phyloP scores from a whole-genome alignment of 2,888 invertebrate species.

The Caenorhabditis sp. region DNA sequence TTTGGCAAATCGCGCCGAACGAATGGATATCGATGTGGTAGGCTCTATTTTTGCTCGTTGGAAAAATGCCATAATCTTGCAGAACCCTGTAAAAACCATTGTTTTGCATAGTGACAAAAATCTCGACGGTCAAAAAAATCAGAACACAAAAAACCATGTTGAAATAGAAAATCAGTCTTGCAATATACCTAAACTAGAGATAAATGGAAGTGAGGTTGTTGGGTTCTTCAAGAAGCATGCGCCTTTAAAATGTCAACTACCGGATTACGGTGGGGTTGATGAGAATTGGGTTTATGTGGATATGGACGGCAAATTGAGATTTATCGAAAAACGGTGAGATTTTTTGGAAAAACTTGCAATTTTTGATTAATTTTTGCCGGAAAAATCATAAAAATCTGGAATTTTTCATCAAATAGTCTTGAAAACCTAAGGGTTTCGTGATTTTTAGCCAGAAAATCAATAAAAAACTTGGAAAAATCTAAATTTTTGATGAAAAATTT shows the following conservation, averaged over 20 bases:
- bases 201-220: constrained; percentile 60
- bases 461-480: too few species aligned
- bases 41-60: background rate
- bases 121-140: background rate
- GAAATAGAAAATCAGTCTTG: constrained; percentile 43
- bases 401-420: too few species aligned
- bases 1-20: constrained; percentile 3
- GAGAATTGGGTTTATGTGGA: constrained; percentile 62
- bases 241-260: constrained; percentile 52
- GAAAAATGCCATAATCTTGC: background rate
- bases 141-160: background rate
- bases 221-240: constrained; percentile 52
- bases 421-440: too few species aligned
- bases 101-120: constrained; percentile 30
- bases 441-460: too few species aligned
- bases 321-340: constrained; percentile 36
- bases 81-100: constrained; percentile 25
- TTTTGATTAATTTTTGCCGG: too few species aligned
- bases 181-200: constrained; percentile 64
- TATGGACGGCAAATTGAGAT: constrained; percentile 49
- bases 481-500: too few species aligned
- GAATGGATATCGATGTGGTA: constrained; percentile 1
- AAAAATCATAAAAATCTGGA: too few species aligned
- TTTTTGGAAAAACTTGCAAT: too few species aligned
- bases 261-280: constrained; percentile 19